These are phyloP conservation scores for Cynopterus sphinx DNA, from an alignment of 2,797 vertebrate genomes.

Conservation along the genomic window DNA sequence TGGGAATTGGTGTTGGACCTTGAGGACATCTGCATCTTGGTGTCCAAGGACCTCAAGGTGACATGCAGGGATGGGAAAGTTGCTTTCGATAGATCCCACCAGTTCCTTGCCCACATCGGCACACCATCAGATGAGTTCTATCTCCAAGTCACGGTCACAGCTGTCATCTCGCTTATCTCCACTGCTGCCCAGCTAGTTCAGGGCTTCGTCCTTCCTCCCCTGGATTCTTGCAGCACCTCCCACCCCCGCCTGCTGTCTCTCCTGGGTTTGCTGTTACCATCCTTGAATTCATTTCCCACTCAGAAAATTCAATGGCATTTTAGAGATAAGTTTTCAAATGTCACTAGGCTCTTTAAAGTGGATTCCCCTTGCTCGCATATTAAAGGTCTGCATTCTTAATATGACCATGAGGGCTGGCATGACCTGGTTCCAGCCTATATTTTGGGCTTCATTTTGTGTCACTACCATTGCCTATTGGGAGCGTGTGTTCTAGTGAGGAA, in stretches of 20 bases:
- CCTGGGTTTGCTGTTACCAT: background rate
- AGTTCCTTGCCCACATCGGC: background rate
- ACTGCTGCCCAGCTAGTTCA: background rate
- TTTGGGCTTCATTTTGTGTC: no score
- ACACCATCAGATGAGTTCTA: background rate
- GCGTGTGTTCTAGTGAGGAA: background rate
- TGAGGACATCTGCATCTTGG: background rate
- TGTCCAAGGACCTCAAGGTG: background rate
- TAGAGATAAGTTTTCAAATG: background rate
- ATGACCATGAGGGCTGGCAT: background rate
- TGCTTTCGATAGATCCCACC: background rate
- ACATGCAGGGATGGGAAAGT: background rate
- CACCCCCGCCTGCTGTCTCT: background rate
- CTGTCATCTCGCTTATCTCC: background rate
- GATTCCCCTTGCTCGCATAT: background rate
- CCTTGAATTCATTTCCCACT: background rate
- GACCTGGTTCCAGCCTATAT: background rate
- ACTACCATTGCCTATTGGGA: background rate
- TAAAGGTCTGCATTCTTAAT: background rate
- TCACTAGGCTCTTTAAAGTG: background rate
- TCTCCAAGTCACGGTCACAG: background rate
- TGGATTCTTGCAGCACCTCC: background rate
- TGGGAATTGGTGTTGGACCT: background rate
- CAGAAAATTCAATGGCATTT: background rate
- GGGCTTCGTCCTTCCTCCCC: no score